Base-by-base conservation (phyloP, 2,888 invertebrate genomes). In the Furcula furcula region DNA sequence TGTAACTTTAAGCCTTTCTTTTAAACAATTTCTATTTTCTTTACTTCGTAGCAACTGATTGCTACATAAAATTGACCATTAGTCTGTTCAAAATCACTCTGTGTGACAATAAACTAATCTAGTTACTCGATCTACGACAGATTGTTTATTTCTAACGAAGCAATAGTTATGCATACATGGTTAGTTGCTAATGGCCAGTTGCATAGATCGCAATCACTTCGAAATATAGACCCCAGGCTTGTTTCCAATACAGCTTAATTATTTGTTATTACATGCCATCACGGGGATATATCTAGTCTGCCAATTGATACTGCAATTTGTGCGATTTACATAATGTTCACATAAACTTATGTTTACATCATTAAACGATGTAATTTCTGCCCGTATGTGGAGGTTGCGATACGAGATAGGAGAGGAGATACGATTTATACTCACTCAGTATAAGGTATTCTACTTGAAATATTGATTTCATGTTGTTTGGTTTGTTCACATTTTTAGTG, bases 241-340 rank as follows among this genome's bases (percentile, higher is more conserved):
- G 48, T 53, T 42, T 45, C 34, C 50, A 36, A 44, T 35, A 48
- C 47, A 51, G 51, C 56, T 65, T 75, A 77, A 79, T 79, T 70
- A 76, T 70, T 65, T 63, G 43, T 63, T 63, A 71, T 69, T 55
- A 57, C 56, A 39, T 46, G 44, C 55, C 55, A 60, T 69, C 65
- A 62, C 53, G 34, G 40, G 49, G 35, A 41, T 45, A 57, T 46
- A 61, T 48, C 50, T 33, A 38, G 21, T 29, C 40, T 30, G 54
- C 61, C 53, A 67, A 61, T 74, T 69, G 65, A 76, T 70, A 67
- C 60, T 66, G 70, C 71, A 73, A 74, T 40, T 33, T 46, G 11
- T 10, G 31, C 34, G 28, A 49, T 53, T 46, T 46, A 34, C 55
- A 55, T 55, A 51, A 6, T 15, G 40, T 55, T 47, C 40, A 50